Conservation (phyloP, 2,797 vertebrate species). For the Oreochromis mossambicus region DNA sequence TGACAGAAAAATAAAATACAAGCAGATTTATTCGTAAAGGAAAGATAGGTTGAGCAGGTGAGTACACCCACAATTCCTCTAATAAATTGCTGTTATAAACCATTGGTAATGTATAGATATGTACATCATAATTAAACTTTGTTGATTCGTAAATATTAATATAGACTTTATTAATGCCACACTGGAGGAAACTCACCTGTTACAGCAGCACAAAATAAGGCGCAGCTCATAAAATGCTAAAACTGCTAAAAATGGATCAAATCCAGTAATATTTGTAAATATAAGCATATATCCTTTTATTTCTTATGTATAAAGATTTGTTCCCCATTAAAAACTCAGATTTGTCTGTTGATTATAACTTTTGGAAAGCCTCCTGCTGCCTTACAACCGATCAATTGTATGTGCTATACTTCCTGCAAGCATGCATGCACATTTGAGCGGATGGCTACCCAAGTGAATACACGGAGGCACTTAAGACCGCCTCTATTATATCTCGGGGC, state of each 20-base stretch:
- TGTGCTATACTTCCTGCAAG: neutral
- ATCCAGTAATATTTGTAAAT: neutral
- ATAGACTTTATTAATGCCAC: neutral
- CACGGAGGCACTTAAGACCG: constrained; percentile 49
- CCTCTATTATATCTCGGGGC: constrained; percentile 57
- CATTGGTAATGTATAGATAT: neutral
- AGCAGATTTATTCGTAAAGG: neutral
- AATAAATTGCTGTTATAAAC: neutral
- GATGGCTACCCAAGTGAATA: constrained; percentile 36
- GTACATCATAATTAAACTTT: neutral
- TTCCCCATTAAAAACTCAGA: neutral
- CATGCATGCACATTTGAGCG: constrained; percentile 8
- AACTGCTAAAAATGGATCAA: neutral
- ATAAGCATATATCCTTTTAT: neutral
- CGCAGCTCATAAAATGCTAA: neutral
- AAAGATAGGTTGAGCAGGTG: neutral
- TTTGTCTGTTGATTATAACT: neutral
- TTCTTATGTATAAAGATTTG: neutral
- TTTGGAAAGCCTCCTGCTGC: neutral
- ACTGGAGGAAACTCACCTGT: neutral
- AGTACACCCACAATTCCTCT: neutral
- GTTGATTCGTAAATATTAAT: neutral
- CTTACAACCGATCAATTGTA: neutral
- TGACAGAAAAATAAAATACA: neutral
- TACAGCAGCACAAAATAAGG: neutral